These are phyloP conservation scores for Calcarius lapponicus DNA, from an alignment of 2,797 vertebrate genomes.

Conservation along the genomic window DNA sequence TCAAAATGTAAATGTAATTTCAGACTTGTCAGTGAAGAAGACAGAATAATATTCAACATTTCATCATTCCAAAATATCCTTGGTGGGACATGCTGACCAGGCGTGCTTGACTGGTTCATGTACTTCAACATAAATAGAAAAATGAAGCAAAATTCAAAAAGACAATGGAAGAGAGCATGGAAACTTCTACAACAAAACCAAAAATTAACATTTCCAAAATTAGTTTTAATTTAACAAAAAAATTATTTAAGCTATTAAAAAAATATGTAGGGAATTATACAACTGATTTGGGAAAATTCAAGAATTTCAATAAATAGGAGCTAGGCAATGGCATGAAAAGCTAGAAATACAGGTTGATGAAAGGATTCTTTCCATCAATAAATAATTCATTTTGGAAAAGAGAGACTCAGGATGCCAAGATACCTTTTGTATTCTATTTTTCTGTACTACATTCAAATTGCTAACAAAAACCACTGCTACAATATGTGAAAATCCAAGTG, in stretches of 20 bases:
- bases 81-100: background rate
- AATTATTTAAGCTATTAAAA: background rate
- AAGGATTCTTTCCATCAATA: background rate
- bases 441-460: background rate
- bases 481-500: background rate
- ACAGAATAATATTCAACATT: background rate
- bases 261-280: background rate
- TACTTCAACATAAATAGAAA: background rate
- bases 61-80: background rate
- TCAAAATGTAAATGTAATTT: background rate
- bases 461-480: background rate
- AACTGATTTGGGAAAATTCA: background rate
- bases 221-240: no score
- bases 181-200: background rate
- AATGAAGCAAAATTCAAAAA: background rate
- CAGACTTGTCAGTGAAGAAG: background rate
- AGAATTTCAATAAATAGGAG: background rate
- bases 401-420: background rate
- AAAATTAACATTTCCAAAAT: background rate
- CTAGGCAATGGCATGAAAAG: background rate
- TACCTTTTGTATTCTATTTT: background rate
- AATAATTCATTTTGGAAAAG: constrained; percentile 5
- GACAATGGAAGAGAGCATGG: background rate
- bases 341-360: background rate
- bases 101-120: background rate